Evolutionary conservation across 53 echinoderm and acorn worm species (phyloP), one percentile per base, ranked within the genome.

Genomic region (Apostichopus leukothele): DNA sequence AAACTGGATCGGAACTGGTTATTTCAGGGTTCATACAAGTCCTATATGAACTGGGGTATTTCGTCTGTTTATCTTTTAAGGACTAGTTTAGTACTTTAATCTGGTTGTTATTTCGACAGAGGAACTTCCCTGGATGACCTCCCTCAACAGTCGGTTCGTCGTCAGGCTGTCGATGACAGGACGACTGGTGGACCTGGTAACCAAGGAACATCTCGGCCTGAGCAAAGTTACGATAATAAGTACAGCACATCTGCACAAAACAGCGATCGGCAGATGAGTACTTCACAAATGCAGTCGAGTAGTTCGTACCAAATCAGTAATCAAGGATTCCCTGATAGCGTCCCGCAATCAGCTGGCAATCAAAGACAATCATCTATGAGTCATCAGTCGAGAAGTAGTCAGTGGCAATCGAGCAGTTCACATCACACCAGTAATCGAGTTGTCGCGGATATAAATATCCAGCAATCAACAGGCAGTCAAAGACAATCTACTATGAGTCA

Each of bases 41-140:
- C 39, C 39, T 1, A 39, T 39, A 39, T 39, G 39, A 39, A 39
- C 39, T 39, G 39, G 39, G 39, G 39, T 3, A 39, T 39, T 39
- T 39, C 39, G 39, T 39, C 39, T 39, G 39, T 39, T 39, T 39
- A 39, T 39, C 39, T 39, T 39, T 39, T 39, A 39, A 39, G 3
- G 39, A 39, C 39, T 39, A 39, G 3, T 39, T 25, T 25, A 25
- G 25, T 74, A 74, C 23, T 74, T 21, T 25, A 74, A 14, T 25
- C 14, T 25, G 20, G 20, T 21, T 74, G 74, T 76, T 76, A 7
- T 39, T 16, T 39, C 51, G 63, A 18, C 81, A 83, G 90, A 81
- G 60, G 60, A 51, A 67, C 53, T 22, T 21, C 57, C 22, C 54
- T 83, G 14, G 74, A 73, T 25, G 74, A 54, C 84, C 57, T 61